These are phyloP conservation scores for Megamerina dolium DNA, from an alignment of 2,888 invertebrate genomes.

Conservation along the genomic window DNA sequence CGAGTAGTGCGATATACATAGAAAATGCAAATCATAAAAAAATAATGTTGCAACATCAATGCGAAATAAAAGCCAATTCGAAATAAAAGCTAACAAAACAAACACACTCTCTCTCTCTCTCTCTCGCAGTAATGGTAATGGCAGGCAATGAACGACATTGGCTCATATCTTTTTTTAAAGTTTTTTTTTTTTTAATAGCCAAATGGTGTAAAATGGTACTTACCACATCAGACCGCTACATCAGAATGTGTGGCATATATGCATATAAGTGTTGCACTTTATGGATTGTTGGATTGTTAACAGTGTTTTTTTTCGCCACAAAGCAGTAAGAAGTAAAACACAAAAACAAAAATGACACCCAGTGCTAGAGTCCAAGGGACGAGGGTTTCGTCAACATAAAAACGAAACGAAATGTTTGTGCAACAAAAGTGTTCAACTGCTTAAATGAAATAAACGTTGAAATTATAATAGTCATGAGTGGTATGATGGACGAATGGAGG, in stretches of 20 bases:
- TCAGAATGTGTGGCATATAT: slow-evolving; percentile 13
- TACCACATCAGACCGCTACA: slow-evolving; percentile 6
- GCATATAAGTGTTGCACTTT: slow-evolving; percentile 21
- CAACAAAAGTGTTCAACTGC: slow-evolving; percentile 17
- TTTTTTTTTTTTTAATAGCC: slow-evolving; percentile 19
- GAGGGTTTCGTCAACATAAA: not conserved
- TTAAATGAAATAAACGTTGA: slow-evolving; percentile 25
- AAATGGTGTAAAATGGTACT: slow-evolving; percentile 11
- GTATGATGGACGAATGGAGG: not conserved
- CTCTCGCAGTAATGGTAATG: too few relatives aligned
- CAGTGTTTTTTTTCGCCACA: slow-evolving; percentile 13
- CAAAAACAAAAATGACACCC: not conserved
- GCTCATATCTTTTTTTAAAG: too few relatives aligned
- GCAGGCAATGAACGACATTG: too few relatives aligned
- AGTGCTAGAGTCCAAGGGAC: too few relatives aligned
- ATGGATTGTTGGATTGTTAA: slow-evolving; percentile 23
- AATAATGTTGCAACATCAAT: slow-evolving; percentile 18
- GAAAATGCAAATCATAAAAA: slow-evolving; percentile 27
- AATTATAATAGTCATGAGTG: slow-evolving; percentile 20
- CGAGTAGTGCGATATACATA: slow-evolving; percentile 10
- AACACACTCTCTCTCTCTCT: not conserved
- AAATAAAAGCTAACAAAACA: slow-evolving; percentile 10
- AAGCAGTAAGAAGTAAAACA: not conserved
- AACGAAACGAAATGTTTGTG: slow-evolving; percentile 4
- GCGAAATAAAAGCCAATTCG: slow-evolving; percentile 23